Conservation (phyloP, 2,797 vertebrate species). For the Intellagama lesueurii region DNA sequence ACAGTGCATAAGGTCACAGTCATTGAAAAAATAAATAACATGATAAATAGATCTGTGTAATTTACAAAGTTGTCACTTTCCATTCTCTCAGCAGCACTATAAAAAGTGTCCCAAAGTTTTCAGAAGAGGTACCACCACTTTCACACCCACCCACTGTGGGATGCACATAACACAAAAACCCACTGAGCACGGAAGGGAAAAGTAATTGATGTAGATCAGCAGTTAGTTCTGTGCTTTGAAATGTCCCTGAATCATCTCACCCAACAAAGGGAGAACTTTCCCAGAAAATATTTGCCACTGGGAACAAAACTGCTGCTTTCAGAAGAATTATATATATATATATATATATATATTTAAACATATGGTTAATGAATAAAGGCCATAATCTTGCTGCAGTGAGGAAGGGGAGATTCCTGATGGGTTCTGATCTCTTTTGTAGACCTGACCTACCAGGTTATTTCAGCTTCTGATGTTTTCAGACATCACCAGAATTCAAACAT, state of each 20-base stretch:
- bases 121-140: slow-evolving; percentile 58
- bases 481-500: slow-evolving; percentile 42
- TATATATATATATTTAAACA: slow-evolving; percentile 31
- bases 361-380: slow-evolving; percentile 33
- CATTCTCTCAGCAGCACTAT: slow-evolving; percentile 67
- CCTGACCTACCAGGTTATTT: slow-evolving; percentile 21
- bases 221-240: slow-evolving; percentile 45
- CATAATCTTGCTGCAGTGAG: slow-evolving; percentile 33
- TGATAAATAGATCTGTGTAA: slow-evolving; percentile 76
- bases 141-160: slow-evolving; percentile 20
- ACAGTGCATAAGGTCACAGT: slow-evolving; percentile 98
- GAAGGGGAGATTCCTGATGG: not conserved
- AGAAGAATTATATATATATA: slow-evolving; percentile 43
- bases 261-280: not conserved
- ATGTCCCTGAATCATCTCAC: slow-evolving; percentile 17
- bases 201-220: slow-evolving; percentile 39
- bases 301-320: slow-evolving; percentile 33
- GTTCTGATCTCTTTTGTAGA: slow-evolving; percentile 26
- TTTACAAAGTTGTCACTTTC: slow-evolving; percentile 75
- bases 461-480: slow-evolving; percentile 39
- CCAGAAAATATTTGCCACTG: slow-evolving; percentile 44
- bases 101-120: slow-evolving; percentile 58
- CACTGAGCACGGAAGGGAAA: slow-evolving; percentile 23
- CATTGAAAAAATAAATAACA: slow-evolving; percentile 85
- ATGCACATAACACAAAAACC: slow-evolving; percentile 49